Percentiles rank a stretch among this genome's conserved stretches.
Conservation (phyloP, 2,888 invertebrate species). For the Melikaiella ostensackeni region DNA sequence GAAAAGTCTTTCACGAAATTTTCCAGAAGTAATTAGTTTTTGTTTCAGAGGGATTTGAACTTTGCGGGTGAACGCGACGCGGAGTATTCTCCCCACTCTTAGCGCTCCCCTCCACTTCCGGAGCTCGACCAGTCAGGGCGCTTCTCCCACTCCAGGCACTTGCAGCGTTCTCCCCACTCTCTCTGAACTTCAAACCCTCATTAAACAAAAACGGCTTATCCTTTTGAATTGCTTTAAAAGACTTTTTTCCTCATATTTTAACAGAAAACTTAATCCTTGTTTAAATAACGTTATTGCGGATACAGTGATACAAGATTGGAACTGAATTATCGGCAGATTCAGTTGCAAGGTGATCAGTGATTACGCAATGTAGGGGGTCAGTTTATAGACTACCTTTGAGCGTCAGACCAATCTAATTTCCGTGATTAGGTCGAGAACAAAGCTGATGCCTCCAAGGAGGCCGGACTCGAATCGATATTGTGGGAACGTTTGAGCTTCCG, state of each 20-base stretch:
- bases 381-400: conserved; percentile 59
- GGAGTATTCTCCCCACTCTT: not conserved
- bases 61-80: not conserved
- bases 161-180: too few species aligned
- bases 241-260: too few species aligned
- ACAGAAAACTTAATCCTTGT: not conserved
- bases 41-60: not conserved
- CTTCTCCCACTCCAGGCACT: not conserved
- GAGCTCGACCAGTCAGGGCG: too few species aligned
- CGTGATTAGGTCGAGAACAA: conserved; percentile 67
- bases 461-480: conserved; percentile 39
- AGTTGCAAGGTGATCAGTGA: conserved; percentile 24
- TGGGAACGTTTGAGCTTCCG: conserved; percentile 14
- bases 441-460: conserved; percentile 58
- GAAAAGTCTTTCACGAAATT: not conserved
- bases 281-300: not conserved
- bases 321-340: conserved; percentile 19
- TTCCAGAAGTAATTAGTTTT: not conserved
- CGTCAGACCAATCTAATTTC: conserved; percentile 66
- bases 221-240: too few species aligned
- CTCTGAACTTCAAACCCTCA: too few species aligned
- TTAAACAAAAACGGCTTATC: too few species aligned
- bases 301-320: not conserved
- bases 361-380: conserved; percentile 24
- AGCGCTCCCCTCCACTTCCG: too few species aligned